A percentile compares a stretch with the other conserved stretches of the same genome.
phyloP scores from a whole-genome alignment of 2,797 vertebrate species.

The Lycodopsis pacificus region DNA sequence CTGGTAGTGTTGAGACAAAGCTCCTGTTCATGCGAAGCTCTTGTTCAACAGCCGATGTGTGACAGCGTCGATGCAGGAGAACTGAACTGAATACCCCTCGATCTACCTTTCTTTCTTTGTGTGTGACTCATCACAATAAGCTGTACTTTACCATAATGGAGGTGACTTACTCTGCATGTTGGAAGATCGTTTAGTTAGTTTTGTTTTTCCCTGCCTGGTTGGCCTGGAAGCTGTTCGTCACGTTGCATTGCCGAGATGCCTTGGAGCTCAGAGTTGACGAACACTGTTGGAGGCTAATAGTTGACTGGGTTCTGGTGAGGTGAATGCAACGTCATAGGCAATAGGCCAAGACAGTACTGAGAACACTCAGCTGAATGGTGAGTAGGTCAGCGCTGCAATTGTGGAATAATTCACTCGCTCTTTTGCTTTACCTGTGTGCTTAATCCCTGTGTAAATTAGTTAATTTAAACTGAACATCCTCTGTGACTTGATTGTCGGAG shows the following conservation, averaged over 20 bases:
- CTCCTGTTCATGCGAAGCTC: neutral
- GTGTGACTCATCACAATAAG: neutral
- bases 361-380: neutral
- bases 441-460: neutral
- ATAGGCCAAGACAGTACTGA: neutral
- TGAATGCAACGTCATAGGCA: too few species aligned
- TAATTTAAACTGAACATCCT: conserved; percentile 4
- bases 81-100: neutral
- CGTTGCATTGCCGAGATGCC: too few species aligned
- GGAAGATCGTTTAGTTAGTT: neutral
- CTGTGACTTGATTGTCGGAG: neutral
- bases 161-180: neutral
- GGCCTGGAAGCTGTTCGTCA: neutral
- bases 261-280: neutral
- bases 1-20: neutral
- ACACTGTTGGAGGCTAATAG: neutral
- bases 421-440: neutral
- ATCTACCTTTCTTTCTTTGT: neutral
- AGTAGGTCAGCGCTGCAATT: neutral
- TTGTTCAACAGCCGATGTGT: neutral
- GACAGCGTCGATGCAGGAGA: neutral
- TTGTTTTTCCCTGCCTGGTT: neutral
- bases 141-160: neutral
- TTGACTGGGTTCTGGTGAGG: neutral
- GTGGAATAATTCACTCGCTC: neutral